Percentiles rank a stretch among this genome's conserved stretches.
These are phyloP conservation scores for Xyliphius kryptos DNA, from an alignment of 2,113 vertebrate genomes.

Conservation along the genomic window DNA sequence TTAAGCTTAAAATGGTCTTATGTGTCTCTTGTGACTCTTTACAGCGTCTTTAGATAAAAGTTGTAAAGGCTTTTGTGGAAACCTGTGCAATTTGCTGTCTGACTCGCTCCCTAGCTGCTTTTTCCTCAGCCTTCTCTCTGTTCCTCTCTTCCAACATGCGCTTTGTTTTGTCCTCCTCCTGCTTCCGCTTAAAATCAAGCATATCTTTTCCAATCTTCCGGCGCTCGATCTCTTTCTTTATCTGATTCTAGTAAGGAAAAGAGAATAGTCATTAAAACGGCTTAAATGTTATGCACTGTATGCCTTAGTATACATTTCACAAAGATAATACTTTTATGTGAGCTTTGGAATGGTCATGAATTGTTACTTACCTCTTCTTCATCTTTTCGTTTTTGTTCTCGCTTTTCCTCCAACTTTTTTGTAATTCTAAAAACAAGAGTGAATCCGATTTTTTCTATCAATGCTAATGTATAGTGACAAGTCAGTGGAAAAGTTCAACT, in stretches of 20 bases:
- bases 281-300: not conserved
- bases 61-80: not conserved
- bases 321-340: too few species aligned
- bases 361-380: slow-evolving; percentile 77
- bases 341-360: not conserved
- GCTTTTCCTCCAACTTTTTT: slow-evolving; percentile 83
- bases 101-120: slow-evolving; percentile 83
- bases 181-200: slow-evolving; percentile 82
- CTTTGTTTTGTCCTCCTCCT: slow-evolving; percentile 86
- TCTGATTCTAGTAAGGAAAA: slow-evolving; percentile 65
- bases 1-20: too few species aligned
- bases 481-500: not conserved
- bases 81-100: slow-evolving; percentile 92
- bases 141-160: slow-evolving; percentile 87
- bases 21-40: too few species aligned
- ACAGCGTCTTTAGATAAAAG: too few species aligned
- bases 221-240: slow-evolving; percentile 84
- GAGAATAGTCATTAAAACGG: not conserved
- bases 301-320: not conserved
- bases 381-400: slow-evolving; percentile 78
- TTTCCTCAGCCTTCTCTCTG: slow-evolving; percentile 87
- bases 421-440: slow-evolving; percentile 67
- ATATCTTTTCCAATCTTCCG: slow-evolving; percentile 85
- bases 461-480: not conserved
- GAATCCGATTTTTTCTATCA: too few species aligned